Conservation (phyloP, 1,140 invertebrate species). For the Chironomus striatipennis region DNA sequence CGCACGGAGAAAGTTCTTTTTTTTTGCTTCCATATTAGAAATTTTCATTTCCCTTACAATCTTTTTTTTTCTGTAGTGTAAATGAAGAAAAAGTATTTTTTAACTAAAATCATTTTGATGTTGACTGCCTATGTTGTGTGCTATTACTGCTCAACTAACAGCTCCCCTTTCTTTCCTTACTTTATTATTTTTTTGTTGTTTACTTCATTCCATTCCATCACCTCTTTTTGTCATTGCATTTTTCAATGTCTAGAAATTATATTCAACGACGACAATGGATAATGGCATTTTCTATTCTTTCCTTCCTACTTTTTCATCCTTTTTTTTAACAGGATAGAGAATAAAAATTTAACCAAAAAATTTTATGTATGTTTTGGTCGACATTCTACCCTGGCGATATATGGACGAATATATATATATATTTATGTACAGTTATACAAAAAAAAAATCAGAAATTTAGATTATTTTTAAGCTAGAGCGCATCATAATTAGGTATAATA, state of each 20-base stretch:
- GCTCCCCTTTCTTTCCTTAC: neutral
- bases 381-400: neutral
- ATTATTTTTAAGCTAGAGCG: no score
- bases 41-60: neutral
- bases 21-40: neutral
- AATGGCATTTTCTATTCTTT: no score
- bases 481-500: no score
- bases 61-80: neutral
- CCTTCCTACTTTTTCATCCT: no score
- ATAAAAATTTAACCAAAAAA: conserved; percentile 8
- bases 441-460: no score
- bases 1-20: neutral
- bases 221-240: conserved; percentile 5
- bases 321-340: no score
- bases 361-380: conserved; percentile 8
- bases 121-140: neutral
- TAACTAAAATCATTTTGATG: neutral
- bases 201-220: conserved; percentile 7
- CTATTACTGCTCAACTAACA: neutral
- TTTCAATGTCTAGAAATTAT: conserved; percentile 11
- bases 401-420: no score
- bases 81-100: neutral
- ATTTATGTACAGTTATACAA: no score
- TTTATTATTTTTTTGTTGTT: neutral
- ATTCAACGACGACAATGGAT: no score